Evolutionary conservation across 2,888 invertebrate genomes (phyloP), one percentile per base, ranked within the genome.

Genomic region (Lampropteryx suffumata): DNA sequence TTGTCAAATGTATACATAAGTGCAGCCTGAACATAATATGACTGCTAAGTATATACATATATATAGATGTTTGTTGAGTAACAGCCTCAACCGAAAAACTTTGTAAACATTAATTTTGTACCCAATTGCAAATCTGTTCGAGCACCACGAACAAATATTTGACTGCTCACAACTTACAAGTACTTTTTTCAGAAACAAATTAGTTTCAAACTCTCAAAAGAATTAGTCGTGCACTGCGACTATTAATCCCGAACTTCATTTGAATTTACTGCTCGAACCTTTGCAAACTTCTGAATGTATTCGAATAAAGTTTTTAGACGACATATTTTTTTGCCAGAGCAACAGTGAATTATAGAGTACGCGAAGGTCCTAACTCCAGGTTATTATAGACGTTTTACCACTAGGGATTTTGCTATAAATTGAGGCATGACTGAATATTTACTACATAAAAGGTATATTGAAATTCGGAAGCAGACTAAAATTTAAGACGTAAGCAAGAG

Each of bases 211-310:
- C 55, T 57, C 59, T 57, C 29, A 42, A 57, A 62, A 55, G 57
- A 62, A 62, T 59, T 62, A 62, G 62, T 49, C 52, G 50, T 52
- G 50, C 57, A 52, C 41, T 61, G 48, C 45, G 51, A 48, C 62
- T 56, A 59, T 59, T 58, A 62, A 62, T 62, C 56, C 49, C 46
- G 49, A 56, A 52, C 50, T 59, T 56, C 49, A 55, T 59, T 61
- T 53, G 43, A 56, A 57, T 62, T 58, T 59, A 58, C 62, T 55
- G 57, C 55, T 56, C 24, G 42, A 45, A 37, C 36, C 40, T 42
- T 39, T 35, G 42, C 27, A 50, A 59, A 59, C 59, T 57, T 59
- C 55, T 47, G 43, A 59, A 58, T 58, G 49, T 59, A 53, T 60
- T 56, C 54, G 58, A 53, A 60, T 64, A 60, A 57, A 59, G 55